Conservation (phyloP, 2,113 vertebrate species). For the Ctenomys sociabilis region DNA sequence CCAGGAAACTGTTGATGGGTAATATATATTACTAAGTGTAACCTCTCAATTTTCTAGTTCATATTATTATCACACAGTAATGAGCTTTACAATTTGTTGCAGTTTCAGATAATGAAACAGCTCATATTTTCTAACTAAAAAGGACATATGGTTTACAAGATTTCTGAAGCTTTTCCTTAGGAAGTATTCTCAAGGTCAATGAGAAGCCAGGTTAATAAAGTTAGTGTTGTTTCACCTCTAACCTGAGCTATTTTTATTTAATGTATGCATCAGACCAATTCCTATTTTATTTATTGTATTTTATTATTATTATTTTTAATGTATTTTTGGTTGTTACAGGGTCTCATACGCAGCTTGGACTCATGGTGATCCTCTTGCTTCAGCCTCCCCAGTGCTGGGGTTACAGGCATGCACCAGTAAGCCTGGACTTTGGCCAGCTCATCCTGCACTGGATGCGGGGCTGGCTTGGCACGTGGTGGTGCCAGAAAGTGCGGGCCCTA, state of each 20-base stretch:
- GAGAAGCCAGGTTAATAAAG: background rate
- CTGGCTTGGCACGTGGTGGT: no score
- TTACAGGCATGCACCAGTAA: no score
- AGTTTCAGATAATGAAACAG: constrained; percentile 20
- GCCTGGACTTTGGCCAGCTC: no score
- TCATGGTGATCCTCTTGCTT: no score
- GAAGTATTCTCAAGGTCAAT: background rate
- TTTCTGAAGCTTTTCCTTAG: background rate
- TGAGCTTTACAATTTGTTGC: background rate
- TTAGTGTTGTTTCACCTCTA: background rate
- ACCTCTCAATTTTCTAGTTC: background rate
- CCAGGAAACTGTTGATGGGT: background rate
- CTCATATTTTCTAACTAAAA: constrained; percentile 3
- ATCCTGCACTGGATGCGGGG: no score
- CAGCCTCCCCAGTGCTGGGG: no score
- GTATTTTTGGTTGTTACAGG: no score
- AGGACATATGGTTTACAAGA: background rate
- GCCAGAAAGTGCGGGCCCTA: no score
- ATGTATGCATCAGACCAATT: background rate
- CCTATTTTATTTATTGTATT: background rate
- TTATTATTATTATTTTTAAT: no score
- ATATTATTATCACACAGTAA: background rate
- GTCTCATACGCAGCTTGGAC: no score
- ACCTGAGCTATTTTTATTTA: background rate
- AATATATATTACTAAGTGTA: background rate